Base-by-base conservation (phyloP, 1,140 invertebrate genomes). In the Pseudachorutes palmiensis region DNA sequence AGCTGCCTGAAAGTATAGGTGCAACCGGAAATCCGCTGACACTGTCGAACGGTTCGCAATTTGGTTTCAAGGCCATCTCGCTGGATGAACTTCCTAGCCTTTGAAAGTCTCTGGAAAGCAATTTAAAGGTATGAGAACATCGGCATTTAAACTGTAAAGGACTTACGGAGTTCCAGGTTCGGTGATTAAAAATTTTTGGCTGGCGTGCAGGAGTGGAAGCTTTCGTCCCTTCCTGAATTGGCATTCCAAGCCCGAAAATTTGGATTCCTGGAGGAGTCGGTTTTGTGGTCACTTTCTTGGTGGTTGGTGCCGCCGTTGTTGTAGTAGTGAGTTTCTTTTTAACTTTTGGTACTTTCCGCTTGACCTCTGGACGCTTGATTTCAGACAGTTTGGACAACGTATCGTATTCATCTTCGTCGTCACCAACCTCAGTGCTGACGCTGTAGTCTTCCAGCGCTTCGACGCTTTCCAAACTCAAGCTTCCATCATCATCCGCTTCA, bases 231-330 rank as follows among this genome's bases (percentile, higher is more conserved):
- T 55, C 51, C 24, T 55, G 51, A 26, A 55, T 22, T 55, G 51
- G 51, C 51, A 55, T 55, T 55, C 51, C 51, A 55, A 55, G 51
- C 3, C 24, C 51, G 24, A 55, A 55, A 26, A 55, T 55, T 55
- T 55, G 51, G 24, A 55, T 24, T 22, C 12, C 24, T 19, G 51
- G 51, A 26, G 51, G 51, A 24, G 51, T 55, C 3, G 51, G 51
- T 24, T 55, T 55, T 55, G 51, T 55, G 5, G 51, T 9, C 9
- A 55, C 24, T 55, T 55, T 12, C 24, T 24, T 55, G 51, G 24
- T 22, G 51, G 19, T 19, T 19, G 51, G 51, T 14, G 51, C 51
- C 12, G 51, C 12, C 9, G 51, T 26, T 14, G 51, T 55, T 9
- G 51, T 12, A 26, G 24, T 26, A 9, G 51, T 5, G 12, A 22